Evolutionary conservation across 1,140 invertebrate species (phyloP).

Genomic region (Trichonephila inaurata): DNA sequence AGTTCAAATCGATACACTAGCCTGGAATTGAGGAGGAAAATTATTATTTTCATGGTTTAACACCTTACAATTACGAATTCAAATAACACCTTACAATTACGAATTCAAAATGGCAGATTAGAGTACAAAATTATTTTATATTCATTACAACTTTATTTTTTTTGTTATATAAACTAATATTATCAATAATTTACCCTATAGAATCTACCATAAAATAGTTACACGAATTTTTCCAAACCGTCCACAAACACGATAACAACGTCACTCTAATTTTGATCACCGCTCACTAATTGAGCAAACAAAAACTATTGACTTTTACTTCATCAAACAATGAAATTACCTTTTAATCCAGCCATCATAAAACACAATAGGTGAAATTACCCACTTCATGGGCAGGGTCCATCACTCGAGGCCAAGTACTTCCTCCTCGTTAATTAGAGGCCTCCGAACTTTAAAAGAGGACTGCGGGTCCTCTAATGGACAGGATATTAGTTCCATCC

Average conservation of each 20-base stretch:
- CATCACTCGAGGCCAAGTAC: neutral
- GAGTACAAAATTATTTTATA: too few relatives aligned
- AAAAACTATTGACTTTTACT: neutral
- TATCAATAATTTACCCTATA: neutral
- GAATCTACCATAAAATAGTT: neutral
- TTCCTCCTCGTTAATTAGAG: conserved; percentile 8
- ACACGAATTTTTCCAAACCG: neutral
- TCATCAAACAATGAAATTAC: neutral
- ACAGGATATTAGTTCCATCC: neutral
- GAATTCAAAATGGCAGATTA: too few relatives aligned
- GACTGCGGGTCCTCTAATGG: neutral
- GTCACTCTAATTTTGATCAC: too few relatives aligned
- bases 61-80: too few relatives aligned
- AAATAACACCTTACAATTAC: too few relatives aligned
- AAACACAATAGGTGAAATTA: neutral
- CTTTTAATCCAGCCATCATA: neutral
- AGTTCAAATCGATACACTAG: too few relatives aligned
- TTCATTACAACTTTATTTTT: too few relatives aligned
- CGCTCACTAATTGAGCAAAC: too few relatives aligned
- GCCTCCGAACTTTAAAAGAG: neutral
- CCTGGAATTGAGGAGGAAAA: too few relatives aligned
- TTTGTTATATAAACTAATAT: too few relatives aligned
- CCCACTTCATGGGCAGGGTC: neutral
- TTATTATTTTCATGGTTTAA: too few relatives aligned
- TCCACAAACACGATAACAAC: too few relatives aligned